phyloP scores from a whole-genome alignment of 1,140 invertebrate genomes.

The Eurosta solidaginis region DNA sequence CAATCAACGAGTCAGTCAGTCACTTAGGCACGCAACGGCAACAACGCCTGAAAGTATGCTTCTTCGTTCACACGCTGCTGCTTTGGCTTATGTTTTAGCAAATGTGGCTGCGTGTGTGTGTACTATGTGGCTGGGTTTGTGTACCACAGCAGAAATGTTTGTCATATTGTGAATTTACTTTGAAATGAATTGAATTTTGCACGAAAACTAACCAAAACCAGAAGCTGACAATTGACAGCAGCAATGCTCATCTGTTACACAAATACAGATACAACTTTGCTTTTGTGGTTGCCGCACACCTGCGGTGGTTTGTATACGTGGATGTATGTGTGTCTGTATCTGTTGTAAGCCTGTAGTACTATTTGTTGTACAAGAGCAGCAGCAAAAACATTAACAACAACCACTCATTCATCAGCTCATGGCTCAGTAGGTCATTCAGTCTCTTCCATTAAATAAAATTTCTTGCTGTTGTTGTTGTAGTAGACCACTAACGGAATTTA shows the following conservation, averaged over 20 bases:
- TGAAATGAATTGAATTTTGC: conserved; percentile 7
- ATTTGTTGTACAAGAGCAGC: no score
- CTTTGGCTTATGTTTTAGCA: no score
- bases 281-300: background rate
- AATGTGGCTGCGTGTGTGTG: no score
- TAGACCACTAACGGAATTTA: conserved; percentile 24
- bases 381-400: no score
- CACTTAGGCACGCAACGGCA: background rate
- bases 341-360: background rate
- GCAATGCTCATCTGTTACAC: no score
- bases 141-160: background rate
- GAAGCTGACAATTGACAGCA: background rate
- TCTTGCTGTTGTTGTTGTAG: background rate
- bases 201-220: conserved; percentile 1
- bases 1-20: background rate
- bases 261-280: no score
- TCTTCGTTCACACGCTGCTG: no score
- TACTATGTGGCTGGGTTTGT: background rate
- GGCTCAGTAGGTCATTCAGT: conserved; percentile 18
- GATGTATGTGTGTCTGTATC: background rate
- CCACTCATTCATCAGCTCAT: background rate
- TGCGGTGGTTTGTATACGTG: no score
- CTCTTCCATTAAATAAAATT: conserved; percentile 22
- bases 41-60: background rate
- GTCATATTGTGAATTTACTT: conserved; percentile 6